Percentiles rank a stretch among this genome's conserved stretches.
Conservation (phyloP, 2,888 invertebrate genomes). For the Thysanoteuthis rhombus region DNA sequence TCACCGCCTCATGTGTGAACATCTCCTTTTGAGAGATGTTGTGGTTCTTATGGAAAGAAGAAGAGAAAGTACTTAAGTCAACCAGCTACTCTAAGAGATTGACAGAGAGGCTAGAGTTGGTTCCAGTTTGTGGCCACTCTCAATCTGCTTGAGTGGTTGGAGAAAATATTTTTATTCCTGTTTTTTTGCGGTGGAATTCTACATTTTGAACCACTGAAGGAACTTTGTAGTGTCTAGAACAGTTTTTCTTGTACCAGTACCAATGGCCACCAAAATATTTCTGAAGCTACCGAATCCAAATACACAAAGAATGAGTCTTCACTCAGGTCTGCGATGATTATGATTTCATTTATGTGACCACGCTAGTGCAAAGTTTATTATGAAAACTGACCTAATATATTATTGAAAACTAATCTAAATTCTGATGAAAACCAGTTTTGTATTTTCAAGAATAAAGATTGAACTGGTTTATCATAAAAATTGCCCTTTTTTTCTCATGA, state of each 20-base stretch:
- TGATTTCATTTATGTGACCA: too few species aligned
- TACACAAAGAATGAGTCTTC: background rate
- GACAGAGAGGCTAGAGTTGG: background rate
- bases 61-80: background rate
- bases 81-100: background rate
- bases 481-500: too few species aligned
- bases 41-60: background rate
- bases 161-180: background rate
- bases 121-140: background rate
- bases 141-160: background rate
- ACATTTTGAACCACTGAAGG: background rate
- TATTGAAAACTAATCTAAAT: too few species aligned
- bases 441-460: too few species aligned
- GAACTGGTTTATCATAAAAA: too few species aligned
- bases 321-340: too few species aligned
- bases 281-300: background rate
- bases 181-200: background rate
- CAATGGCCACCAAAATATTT: background rate
- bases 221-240: background rate
- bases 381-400: too few species aligned
- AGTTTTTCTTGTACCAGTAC: background rate
- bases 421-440: too few species aligned
- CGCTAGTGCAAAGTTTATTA: too few species aligned
- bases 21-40: background rate
- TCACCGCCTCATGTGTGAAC: background rate